Conservation (phyloP, 2,797 vertebrate genomes). For the Thalassophryne amazonica region DNA sequence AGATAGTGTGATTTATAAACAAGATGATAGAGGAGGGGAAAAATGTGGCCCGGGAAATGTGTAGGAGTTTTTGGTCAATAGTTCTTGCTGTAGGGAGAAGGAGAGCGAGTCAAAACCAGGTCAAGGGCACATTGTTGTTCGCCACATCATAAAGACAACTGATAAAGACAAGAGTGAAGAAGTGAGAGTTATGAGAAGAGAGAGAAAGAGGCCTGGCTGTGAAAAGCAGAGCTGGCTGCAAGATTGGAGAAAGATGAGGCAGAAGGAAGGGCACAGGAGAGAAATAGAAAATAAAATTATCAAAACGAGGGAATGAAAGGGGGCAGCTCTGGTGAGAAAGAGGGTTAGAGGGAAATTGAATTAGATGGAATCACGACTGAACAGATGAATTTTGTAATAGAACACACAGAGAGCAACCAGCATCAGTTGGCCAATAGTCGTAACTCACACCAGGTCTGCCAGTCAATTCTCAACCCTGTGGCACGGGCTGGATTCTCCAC, state of each 20-base stretch:
- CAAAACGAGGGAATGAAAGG: constrained; percentile 43
- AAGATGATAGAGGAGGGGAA: constrained; percentile 14
- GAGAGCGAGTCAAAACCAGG: constrained; percentile 71
- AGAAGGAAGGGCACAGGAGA: constrained; percentile 3
- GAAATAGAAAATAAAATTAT: constrained; percentile 44
- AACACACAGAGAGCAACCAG: constrained; percentile 20
- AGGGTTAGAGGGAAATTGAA: constrained; percentile 56
- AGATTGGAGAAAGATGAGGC: background rate
- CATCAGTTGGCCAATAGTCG: constrained; percentile 4
- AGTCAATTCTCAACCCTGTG: constrained; percentile 21
- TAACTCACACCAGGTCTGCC: constrained; percentile 35
- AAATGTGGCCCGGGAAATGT: constrained; percentile 29
- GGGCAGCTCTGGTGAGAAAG: constrained; percentile 35
- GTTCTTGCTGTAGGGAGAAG: constrained; percentile 60
- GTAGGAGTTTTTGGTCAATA: constrained; percentile 76
- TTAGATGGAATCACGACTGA: constrained; percentile 53
- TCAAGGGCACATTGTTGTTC: constrained; percentile 78
- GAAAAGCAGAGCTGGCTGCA: constrained; percentile 21
- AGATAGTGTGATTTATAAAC: too few species aligned
- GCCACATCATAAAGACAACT: constrained; percentile 68
- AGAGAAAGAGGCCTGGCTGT: constrained; percentile 31
- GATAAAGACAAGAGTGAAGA: constrained; percentile 25
- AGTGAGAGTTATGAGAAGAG: constrained; percentile 10
- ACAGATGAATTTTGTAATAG: constrained; percentile 48
- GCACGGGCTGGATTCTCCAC: constrained; percentile 11